Evolutionary conservation across 2,113 vertebrate genomes (phyloP).

Genomic region (Periophthalmodon schlosseri): DNA sequence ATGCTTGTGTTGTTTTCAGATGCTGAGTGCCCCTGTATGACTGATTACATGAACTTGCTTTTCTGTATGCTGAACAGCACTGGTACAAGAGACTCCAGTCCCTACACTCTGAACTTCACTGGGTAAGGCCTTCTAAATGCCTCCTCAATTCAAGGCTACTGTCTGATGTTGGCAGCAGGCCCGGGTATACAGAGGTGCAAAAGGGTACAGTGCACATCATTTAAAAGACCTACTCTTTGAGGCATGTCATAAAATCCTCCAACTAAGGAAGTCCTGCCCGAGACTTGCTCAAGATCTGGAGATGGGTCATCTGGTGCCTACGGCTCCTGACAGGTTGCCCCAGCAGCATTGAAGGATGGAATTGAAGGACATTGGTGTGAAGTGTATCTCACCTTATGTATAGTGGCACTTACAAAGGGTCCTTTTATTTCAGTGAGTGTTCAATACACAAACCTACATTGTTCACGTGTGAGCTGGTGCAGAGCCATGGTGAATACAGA

Average conservation of each 20-base stretch:
- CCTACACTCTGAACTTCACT: background rate
- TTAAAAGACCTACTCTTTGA: too few species aligned
- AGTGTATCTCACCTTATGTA: background rate
- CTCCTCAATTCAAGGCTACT: background rate
- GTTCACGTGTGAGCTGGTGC: background rate
- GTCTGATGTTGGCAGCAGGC: too few species aligned
- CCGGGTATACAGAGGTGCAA: too few species aligned
- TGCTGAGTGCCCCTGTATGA: background rate
- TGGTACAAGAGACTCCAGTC: background rate
- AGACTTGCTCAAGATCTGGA: too few species aligned
- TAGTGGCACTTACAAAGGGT: background rate
- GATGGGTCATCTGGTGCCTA: too few species aligned
- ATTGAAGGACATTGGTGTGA: too few species aligned
- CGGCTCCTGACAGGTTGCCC: too few species aligned
- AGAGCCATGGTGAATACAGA: background rate
- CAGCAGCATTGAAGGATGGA: too few species aligned
- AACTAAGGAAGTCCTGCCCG: too few species aligned
- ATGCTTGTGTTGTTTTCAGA: background rate
- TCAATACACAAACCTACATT: background rate
- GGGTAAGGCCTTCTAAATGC: background rate
- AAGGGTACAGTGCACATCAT: too few species aligned
- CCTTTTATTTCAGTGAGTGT: background rate
- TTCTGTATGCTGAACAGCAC: background rate
- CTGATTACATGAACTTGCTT: background rate
- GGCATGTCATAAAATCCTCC: too few species aligned